Base-by-base conservation (phyloP, 1,140 invertebrate genomes). In the Anoplophora glabripennis region DNA sequence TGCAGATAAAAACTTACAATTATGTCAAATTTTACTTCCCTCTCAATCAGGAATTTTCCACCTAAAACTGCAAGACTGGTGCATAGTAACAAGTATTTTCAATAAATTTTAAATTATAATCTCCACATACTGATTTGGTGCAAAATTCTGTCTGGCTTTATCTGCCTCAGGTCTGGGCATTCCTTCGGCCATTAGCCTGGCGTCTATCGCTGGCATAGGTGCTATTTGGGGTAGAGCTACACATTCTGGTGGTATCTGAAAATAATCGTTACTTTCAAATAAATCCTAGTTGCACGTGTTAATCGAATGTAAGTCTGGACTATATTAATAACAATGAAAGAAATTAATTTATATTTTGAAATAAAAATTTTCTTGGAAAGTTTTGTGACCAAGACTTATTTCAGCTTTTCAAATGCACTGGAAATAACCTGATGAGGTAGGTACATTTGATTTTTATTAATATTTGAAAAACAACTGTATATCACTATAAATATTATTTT, bases 231-330 rank as follows among this genome's bases (percentile, higher is more conserved):
- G 70, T 49, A 75, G 28, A 17, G 68, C 66, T 14, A 73, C 56
- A 57, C 72, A 74, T 52, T 75, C 73, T 12, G 70, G 65, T 18
- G 71, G 71, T 46, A 75, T 66, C 73, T 73, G 61, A 69, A 67
- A 53, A 40, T 47, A 14, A 53, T 42, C 51, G 34, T 45, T 14
- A 34, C 7, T 8, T 8, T 15, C 21, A 15, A 15, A 11, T 1
- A 49, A 8, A 37, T 10, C 34, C 46, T 46, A 17, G 17, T 4
- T n/a, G 8, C 28, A 58, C 0, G 49, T 41, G 15, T n/a, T 14
- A 40, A 14, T n/a, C 8, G 36, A 37, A 37, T 9, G 36, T 37
- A 37, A n/a, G 36, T 37, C 1, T 37, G 8, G 34, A 1, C 1
- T 62, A 14, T 48, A 1, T 11, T 11, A 52, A 9, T 11, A 37